A percentile compares a stretch with the other conserved stretches of the same genome.
Conservation (phyloP, 1,140 invertebrate species). For the Dysdera silvatica region DNA sequence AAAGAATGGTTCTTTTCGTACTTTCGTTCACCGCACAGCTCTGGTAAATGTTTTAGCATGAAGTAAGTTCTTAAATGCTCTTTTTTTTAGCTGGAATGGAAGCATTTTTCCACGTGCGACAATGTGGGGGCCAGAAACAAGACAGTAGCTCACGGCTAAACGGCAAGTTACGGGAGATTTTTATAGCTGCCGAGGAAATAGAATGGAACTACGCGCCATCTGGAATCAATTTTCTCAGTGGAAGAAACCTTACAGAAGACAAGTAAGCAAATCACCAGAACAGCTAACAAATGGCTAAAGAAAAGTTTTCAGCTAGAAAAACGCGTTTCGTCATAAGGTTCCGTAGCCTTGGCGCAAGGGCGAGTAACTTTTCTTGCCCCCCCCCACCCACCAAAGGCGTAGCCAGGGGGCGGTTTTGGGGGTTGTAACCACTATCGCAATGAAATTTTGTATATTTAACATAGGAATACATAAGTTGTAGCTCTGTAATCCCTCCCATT, state of each 20-base stretch:
- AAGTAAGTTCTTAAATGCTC: no score
- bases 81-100: constrained; percentile 34
- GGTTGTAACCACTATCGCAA: no score
- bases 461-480: no score
- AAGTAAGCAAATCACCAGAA: neutral
- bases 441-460: no score
- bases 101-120: constrained; percentile 30
- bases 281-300: neutral
- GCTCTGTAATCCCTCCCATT: no score
- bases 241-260: constrained; percentile 11
- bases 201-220: constrained; percentile 39
- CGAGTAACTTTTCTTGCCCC: no score
- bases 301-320: neutral
- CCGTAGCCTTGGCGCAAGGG: no score
- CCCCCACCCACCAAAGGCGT: no score
- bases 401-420: no score
- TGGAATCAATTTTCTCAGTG: constrained; percentile 30
- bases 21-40: no score
- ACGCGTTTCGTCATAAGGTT: neutral
- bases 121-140: constrained; percentile 18
- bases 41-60: no score
- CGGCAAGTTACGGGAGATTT: constrained; percentile 32
- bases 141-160: constrained; percentile 6
- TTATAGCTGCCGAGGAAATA: constrained; percentile 39
- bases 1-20: no score